phyloP scores from a whole-genome alignment of 37 sponge, comb jelly and placozoan species.

The Amphimedon queenslandica region DNA sequence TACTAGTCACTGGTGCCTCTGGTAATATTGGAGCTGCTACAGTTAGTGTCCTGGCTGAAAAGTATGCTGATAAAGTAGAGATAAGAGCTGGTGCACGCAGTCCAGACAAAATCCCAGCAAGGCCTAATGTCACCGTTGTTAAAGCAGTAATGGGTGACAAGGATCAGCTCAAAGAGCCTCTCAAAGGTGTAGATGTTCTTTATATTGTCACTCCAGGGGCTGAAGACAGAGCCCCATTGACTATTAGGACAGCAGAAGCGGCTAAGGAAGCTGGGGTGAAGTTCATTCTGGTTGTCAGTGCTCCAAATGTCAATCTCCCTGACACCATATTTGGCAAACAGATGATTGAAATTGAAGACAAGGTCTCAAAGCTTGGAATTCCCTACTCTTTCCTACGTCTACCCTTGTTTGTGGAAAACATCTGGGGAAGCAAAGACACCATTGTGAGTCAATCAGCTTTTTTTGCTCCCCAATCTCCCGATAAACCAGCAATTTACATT shows the following conservation, averaged over 20 bases:
- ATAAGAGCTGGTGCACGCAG: no score
- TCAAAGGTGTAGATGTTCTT: slow-evolving; percentile 48
- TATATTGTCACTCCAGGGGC: slow-evolving; percentile 55
- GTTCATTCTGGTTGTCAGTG: slow-evolving; percentile 31
- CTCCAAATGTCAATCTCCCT: slow-evolving; percentile 17
- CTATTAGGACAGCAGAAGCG: no score
- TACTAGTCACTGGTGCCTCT: no score
- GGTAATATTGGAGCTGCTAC: no score
- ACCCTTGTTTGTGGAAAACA: slow-evolving; percentile 46
- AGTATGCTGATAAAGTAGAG: no score
- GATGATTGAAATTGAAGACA: slow-evolving; percentile 22
- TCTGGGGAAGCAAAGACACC: slow-evolving; percentile 28
- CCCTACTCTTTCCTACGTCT: slow-evolving; percentile 49
- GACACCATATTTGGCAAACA: slow-evolving; percentile 49
- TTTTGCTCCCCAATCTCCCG: slow-evolving; percentile 30
- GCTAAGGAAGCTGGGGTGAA: no score
- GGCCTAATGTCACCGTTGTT: no score
- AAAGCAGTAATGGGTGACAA: slow-evolving; percentile 15
- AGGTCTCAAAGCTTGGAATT: slow-evolving; percentile 30
- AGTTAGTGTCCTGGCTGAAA: no score
- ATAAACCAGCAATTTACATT: slow-evolving; percentile 21
- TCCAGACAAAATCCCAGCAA: no score
- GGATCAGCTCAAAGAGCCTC: slow-evolving; percentile 9
- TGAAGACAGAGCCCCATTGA: slow-evolving; percentile 36
- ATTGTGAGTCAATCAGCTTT: slow-evolving; percentile 11